Evolutionary conservation across 2,113 vertebrate genomes (phyloP).

Genomic region (Eubucco bourcierii): DNA sequence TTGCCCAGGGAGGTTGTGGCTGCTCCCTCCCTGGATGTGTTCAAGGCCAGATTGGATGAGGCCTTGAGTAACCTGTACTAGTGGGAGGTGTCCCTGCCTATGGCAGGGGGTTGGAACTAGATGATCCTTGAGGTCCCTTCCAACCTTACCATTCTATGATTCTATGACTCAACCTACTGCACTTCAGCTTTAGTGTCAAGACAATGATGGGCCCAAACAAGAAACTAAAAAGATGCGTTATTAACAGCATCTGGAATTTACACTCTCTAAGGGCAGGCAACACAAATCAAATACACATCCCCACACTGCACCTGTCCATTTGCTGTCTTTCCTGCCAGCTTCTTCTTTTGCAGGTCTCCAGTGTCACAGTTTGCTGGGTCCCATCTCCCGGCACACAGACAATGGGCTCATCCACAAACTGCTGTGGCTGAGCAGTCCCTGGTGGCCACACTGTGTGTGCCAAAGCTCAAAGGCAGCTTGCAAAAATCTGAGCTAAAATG

Average conservation of each 20-base stretch:
- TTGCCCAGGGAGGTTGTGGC: too few relatives aligned
- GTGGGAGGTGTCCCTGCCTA: too few relatives aligned
- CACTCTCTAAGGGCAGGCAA: neutral
- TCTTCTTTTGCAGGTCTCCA: neutral
- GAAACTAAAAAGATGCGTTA: neutral
- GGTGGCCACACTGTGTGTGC: neutral
- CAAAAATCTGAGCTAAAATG: neutral
- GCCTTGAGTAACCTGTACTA: too few relatives aligned
- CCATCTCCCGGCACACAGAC: neutral
- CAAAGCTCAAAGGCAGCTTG: neutral
- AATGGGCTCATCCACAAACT: accelerated
- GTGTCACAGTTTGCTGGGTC: neutral
- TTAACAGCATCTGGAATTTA: neutral
- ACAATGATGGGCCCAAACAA: neutral
- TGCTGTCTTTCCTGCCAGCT: neutral
- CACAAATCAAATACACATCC: neutral
- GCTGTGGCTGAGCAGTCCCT: neutral
- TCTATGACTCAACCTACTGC: neutral
- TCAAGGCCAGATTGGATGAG: too few relatives aligned
- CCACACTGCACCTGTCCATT: neutral
- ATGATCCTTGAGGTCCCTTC: too few relatives aligned
- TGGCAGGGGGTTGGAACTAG: too few relatives aligned
- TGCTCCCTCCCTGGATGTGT: too few relatives aligned
- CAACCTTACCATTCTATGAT: too few relatives aligned
- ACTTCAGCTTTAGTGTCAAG: neutral